Base-by-base conservation (phyloP, 2,888 invertebrate genomes). In the Eupsilia transversa region DNA sequence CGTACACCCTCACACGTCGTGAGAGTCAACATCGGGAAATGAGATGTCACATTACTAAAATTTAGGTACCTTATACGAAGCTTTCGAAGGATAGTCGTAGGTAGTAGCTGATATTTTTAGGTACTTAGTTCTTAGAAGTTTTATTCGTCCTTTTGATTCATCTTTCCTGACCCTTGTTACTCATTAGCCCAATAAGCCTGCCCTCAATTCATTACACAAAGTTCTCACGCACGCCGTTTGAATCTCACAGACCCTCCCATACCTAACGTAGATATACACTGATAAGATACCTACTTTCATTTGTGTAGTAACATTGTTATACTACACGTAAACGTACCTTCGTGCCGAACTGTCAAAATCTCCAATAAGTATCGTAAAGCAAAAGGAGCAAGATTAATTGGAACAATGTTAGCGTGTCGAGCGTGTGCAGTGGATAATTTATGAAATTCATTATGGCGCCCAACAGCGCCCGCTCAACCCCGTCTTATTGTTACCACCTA, bases 391-490 rank as follows among this genome's bases (percentile, higher is more conserved):
- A 83, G 86, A 87, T 85, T 86, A 86, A 87, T 88, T 85, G 84
- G 78, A 83, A 83, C 82, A 87, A 84, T 81, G 87, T 87, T 86
- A 79, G 80, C 86, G 82, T 87, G 88, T 79, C 76, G 81, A 57
- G 80, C 84, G 82, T 81, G 83, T 85, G 82, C 84, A 80, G 49
- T 66, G 84, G 73, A 81, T 85, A 86, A 90, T 90, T 90, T 90
- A 90, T 89, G 89, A 89, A 89, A 89, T 89, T 90, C 87, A 90
- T 90, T 90, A 89, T 82, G 77, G 80, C 77, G 77, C 83, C 81
- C 78, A 67, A 77, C 80, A 74, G 80, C 73, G 80, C 79, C 78
- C 86, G 72, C 77, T 77, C 70, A 63, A 33, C 57, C 70, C 76
- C 71, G 66, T 63, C 83, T 68, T 80, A 84, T 87, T 88, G 86